Evolutionary conservation across 2,797 vertebrate genomes (phyloP).

Genomic region (Pseudochromis fuscus): DNA sequence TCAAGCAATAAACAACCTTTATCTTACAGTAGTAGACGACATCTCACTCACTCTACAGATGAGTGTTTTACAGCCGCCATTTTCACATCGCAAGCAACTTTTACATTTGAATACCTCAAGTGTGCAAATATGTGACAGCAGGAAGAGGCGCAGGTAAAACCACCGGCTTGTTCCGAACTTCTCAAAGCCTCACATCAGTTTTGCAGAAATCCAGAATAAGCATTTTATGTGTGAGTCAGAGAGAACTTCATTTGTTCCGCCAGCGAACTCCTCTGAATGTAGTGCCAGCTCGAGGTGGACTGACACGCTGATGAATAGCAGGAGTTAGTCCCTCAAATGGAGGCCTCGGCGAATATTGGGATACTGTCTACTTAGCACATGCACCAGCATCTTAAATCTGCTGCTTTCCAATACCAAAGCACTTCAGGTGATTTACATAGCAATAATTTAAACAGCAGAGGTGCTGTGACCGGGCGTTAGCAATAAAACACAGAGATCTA

Average conservation of each 20-base stretch:
- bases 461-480: conserved; percentile 74
- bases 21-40: not conserved
- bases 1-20: not conserved
- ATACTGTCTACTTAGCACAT: conserved; percentile 85
- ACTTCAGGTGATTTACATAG: conserved; percentile 86
- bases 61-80: not conserved
- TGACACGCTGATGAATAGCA: conserved; percentile 77
- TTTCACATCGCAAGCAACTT: not conserved
- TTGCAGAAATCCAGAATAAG: conserved; percentile 65
- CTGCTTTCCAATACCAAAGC: conserved; percentile 79
- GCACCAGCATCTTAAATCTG: conserved; percentile 82
- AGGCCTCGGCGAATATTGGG: conserved; percentile 75
- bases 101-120: not conserved
- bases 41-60: not conserved
- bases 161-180: conserved; percentile 26
- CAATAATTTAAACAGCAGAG: conserved; percentile 83
- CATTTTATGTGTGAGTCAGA: conserved; percentile 56
- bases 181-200: conserved; percentile 35
- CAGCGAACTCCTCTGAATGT: conserved; percentile 63
- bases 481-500: conserved; percentile 85
- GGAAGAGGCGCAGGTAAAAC: conserved; percentile 8
- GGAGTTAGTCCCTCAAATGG: conserved; percentile 72
- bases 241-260: conserved; percentile 72
- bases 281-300: conserved; percentile 58
- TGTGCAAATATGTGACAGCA: not conserved